Conservation (phyloP, 2,888 invertebrate genomes). For the Polylopha cassiicola region DNA sequence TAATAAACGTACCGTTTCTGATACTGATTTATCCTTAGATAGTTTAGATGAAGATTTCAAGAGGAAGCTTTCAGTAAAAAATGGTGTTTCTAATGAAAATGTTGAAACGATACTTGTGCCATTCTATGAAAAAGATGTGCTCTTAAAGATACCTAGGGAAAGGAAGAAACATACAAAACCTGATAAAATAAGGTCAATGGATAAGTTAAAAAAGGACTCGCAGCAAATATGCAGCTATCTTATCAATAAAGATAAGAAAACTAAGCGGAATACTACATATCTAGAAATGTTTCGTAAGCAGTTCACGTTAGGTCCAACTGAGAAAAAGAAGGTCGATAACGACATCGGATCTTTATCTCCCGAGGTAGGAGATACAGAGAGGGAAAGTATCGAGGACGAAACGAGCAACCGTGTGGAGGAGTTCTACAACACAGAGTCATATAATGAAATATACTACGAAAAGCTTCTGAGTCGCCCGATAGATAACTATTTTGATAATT, state of each 20-base stretch:
- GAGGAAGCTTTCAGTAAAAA: constrained; percentile 34
- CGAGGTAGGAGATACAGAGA: constrained; percentile 65
- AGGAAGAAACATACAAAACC: constrained; percentile 37
- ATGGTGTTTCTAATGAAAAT: constrained; percentile 39
- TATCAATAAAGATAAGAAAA: constrained; percentile 46
- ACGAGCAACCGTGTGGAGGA: constrained; percentile 37
- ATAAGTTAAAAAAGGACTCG: constrained; percentile 33
- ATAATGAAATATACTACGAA: constrained; percentile 67
- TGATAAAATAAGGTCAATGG: constrained; percentile 21
- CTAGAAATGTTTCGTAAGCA: constrained; percentile 64
- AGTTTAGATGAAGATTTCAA: constrained; percentile 54
- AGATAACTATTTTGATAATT: constrained; percentile 44
- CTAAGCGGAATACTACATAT: constrained; percentile 43
- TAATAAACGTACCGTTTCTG: constrained; percentile 48
- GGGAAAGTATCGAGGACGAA: constrained; percentile 56
- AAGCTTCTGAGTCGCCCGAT: constrained; percentile 49
- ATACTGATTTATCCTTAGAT: constrained; percentile 57
- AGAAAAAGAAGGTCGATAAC: constrained; percentile 30
- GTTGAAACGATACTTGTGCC: constrained; percentile 68
- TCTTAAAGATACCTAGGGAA: constrained; percentile 59
- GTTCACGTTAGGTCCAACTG: constrained; percentile 34
- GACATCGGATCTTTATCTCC: constrained; percentile 65
- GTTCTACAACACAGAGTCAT: constrained; percentile 61
- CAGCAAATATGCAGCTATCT: constrained; percentile 45
- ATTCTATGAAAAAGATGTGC: constrained; percentile 68